Evolutionary conservation across 1,140 invertebrate species (phyloP), one percentile per base, ranked within the genome.

Genomic region (Centruroides sculpturatus): DNA sequence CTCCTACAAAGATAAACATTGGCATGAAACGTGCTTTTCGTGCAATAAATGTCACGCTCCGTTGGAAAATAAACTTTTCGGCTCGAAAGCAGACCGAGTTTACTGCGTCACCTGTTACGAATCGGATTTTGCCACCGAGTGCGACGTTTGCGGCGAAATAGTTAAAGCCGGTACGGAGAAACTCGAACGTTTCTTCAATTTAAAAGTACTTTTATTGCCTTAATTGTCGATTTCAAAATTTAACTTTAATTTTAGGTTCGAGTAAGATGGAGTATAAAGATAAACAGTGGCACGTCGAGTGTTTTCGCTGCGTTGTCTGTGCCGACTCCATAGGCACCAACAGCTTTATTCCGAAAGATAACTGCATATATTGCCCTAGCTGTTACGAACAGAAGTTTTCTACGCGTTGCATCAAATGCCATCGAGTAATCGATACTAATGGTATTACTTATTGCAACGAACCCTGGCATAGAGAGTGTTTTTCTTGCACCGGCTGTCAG

Each of bases 251-350:
- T 64, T 5, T 69, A 97, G 96, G 96, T 62, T 98, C 94, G 72
- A 99, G 99, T 83, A 99, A 99, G 82, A 98, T 99, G 94, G 96
- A 99, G 77, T 99, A 99, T 82, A 98, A 98, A 81, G 98, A 94
- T 34, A 83, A 95, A 67, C 95, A 99, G 76, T 99, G 95, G 95
- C 97, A 99, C 77, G 96, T 99, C 81, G 94, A 98, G 73, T 99
- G 97, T 72, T 99, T 99, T 86, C 90, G 87, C 73, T 99, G 96
- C 79, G 87, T 87, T 66, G 88, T 95, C n/a, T 99, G 97, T 82
- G 23, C 23, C 23, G 95, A 94, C 77, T 87, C 86, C 69, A 99
- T 99, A 70, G 95, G 96, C 63, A 99, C 95, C 70, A 96, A 96
- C 80, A 97, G 92, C 76, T 99, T 99, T 78, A 98, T 99, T 76